Evolutionary conservation across 2,113 vertebrate genomes (phyloP).

Genomic region (Lepisosteus osseus): DNA sequence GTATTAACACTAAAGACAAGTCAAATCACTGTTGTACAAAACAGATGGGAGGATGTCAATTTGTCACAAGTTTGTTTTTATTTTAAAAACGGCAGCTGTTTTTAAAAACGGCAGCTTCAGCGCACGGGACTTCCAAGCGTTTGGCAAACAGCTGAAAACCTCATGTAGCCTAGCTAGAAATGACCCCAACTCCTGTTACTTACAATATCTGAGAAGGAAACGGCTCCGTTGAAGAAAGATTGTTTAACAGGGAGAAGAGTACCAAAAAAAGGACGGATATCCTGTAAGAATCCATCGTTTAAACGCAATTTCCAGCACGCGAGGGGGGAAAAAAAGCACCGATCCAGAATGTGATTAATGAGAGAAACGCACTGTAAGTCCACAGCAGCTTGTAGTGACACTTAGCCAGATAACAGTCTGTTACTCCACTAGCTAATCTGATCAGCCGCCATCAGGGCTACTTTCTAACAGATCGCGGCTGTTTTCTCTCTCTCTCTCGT

Average conservation of each 20-base stretch:
- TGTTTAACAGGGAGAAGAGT: constrained; percentile 68
- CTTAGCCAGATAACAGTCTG: constrained; percentile 45
- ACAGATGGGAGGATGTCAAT: too few species aligned
- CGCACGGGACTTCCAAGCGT: not conserved
- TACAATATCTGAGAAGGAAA: constrained; percentile 87
- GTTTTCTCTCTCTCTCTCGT: constrained; percentile 20
- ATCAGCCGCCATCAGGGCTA: constrained; percentile 79
- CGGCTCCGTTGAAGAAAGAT: constrained; percentile 71
- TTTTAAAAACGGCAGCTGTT: too few species aligned
- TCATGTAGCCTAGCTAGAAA: not conserved
- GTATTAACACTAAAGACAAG: too few species aligned
- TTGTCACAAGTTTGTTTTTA: too few species aligned
- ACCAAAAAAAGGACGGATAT: constrained; percentile 72
- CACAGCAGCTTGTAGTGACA: constrained; percentile 40
- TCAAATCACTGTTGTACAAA: too few species aligned
- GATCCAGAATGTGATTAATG: constrained; percentile 10
- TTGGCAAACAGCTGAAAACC: constrained; percentile 13
- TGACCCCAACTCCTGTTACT: constrained; percentile 58
- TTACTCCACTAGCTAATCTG: constrained; percentile 66
- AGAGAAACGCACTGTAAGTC: constrained; percentile 12
- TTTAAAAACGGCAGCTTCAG: not conserved
- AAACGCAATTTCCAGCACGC: constrained; percentile 25
- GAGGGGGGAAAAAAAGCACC: constrained; percentile 10
- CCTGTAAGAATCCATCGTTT: constrained; percentile 85
- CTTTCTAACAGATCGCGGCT: constrained; percentile 67